Base-by-base conservation (phyloP, 2,797 vertebrate species). In the Odontamblyopus lacepedii region DNA sequence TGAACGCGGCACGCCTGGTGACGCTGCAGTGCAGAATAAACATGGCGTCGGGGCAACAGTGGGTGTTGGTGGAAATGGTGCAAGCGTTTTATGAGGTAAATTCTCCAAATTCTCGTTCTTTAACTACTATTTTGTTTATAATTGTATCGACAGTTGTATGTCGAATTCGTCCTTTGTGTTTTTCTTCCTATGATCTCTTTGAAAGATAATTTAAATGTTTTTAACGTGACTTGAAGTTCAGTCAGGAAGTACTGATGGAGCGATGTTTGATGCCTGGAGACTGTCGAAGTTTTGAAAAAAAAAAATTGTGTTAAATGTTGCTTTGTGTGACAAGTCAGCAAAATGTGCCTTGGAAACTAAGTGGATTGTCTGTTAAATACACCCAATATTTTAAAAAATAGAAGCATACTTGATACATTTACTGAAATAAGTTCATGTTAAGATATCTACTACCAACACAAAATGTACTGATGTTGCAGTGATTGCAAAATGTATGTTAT, bases 1-100 rank as follows among this genome's bases (percentile, higher is more conserved):
- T 68, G 8, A 85, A 87, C 0, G 81, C 70, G 72, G 4, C 81
- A 35, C n/a, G 0, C 0, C 41, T 6, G 84, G 92, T 97, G 93
- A 97, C 88, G 82, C 79, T 8, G 1, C 1, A 18, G 61, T 0
- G 78, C 57, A 77, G 70, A 69, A 8, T 3, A 82, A 93, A 91
- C 70, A 96, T 97, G 96, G 95, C 95, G 93, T 87, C 90, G 0
- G 93, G 95, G 2, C 95, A 98, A 90, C 97, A 98, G 74, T 98
- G 97, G 97, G 96, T 98, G 71, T 88, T 98, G 86, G 97, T 98
- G 82, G 97, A 98, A 88, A 98, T 98, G 97, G 97, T 98, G 0
- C 97, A 98, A 88, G 97, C 96, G 0, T 95, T 98, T 66, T 98
- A 97, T 51, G 96, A 98, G 96, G 97, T 96, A 89, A 80, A 86